phyloP scores from a whole-genome alignment of 2,113 vertebrate genomes.

The Gavia stellata region DNA sequence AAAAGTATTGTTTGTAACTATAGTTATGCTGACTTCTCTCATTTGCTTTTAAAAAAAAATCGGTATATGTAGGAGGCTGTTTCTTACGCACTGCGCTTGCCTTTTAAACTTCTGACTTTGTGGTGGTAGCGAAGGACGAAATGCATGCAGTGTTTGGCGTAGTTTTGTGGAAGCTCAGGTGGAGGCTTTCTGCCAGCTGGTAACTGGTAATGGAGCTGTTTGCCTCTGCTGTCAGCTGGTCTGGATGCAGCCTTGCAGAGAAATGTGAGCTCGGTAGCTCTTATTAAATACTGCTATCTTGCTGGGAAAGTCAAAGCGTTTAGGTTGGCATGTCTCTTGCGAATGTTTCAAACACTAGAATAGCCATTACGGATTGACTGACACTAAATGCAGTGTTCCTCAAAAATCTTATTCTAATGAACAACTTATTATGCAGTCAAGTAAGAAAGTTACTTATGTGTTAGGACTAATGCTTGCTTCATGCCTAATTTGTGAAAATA shows the following conservation, averaged over 20 bases:
- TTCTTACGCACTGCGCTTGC: not conserved
- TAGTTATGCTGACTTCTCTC: not conserved
- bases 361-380: not conserved
- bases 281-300: not conserved
- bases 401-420: not conserved
- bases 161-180: not conserved
- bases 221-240: not conserved
- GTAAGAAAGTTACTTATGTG: not conserved
- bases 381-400: not conserved
- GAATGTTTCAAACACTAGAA: not conserved
- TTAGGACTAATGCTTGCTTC: not conserved
- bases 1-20: not conserved
- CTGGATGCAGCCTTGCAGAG: not conserved
- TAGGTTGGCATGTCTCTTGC: not conserved
- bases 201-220: not conserved
- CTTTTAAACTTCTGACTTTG: not conserved
- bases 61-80: not conserved
- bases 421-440: not conserved
- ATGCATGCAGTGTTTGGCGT: accelerated
- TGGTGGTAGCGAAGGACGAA: not conserved
- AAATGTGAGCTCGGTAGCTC: not conserved
- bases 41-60: not conserved
- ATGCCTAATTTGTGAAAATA: not conserved
- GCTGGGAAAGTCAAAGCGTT: not conserved
- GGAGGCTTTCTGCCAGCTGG: not conserved